A percentile compares a stretch with the other conserved stretches of the same genome.
Conservation (phyloP, 1,140 invertebrate genomes). For the Psix sp. region DNA sequence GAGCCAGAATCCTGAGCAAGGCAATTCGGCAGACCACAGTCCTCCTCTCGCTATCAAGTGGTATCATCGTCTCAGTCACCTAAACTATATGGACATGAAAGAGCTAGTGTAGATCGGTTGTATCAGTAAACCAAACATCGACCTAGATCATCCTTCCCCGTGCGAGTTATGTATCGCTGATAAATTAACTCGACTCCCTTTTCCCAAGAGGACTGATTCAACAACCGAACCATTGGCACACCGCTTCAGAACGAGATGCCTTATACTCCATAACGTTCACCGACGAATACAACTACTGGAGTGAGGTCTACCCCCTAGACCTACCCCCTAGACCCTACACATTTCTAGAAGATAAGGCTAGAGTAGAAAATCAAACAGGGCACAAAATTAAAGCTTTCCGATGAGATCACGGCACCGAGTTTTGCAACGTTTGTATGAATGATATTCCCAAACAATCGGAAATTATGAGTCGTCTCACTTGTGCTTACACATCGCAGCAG, state of each 20-base stretch:
- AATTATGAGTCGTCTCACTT: no score
- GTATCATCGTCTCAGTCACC: slow-evolving; percentile 6
- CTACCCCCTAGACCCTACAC: slow-evolving; percentile 56
- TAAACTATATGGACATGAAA: slow-evolving; percentile 6
- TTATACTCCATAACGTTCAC: slow-evolving; percentile 1
- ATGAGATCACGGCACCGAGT: no score
- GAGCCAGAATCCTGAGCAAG: not conserved
- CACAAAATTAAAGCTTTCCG: no score
- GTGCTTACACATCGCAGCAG: no score
- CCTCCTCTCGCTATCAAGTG: not conserved
- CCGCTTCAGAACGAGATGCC: slow-evolving; percentile 19
- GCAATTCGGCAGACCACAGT: not conserved
- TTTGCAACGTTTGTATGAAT: no score
- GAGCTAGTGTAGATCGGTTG: not conserved
- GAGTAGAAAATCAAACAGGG: slow-evolving; percentile 4
- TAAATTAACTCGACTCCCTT: slow-evolving; percentile 5
- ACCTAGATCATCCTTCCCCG: not conserved
- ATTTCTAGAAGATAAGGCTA: slow-evolving; percentile 3
- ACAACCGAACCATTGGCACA: no score
- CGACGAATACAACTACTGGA: slow-evolving; percentile 62
- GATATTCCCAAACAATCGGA: no score
- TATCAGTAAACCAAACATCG: not conserved
- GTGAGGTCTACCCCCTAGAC: slow-evolving; percentile 60
- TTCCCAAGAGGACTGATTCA: not conserved
- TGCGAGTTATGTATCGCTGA: slow-evolving; percentile 7